These are phyloP conservation scores for Catagonus wagneri DNA, from an alignment of 2,113 vertebrate genomes.

Conservation along the genomic window DNA sequence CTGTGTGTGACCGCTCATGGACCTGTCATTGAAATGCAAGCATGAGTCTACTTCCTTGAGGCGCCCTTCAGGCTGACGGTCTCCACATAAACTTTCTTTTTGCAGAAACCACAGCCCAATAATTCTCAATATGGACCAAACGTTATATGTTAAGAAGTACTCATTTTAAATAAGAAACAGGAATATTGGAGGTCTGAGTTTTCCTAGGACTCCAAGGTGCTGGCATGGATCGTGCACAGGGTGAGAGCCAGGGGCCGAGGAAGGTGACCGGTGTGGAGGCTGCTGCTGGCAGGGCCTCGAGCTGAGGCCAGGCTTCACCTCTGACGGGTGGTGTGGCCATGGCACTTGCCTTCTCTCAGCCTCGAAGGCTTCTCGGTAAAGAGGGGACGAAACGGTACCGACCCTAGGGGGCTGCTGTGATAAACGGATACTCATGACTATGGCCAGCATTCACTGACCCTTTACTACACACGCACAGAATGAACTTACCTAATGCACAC, in stretches of 20 bases:
- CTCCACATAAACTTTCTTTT: background rate
- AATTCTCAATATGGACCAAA: background rate
- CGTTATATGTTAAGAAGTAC: background rate
- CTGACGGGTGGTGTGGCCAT: background rate
- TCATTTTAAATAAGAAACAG: conserved; percentile 30
- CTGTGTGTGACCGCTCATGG: conserved; percentile 98
- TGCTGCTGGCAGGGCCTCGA: background rate
- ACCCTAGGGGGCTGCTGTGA: background rate
- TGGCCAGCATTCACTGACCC: background rate
- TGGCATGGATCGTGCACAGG: background rate
- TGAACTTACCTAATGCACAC: conserved; percentile 7
- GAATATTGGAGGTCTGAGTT: background rate
- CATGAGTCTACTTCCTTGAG: conserved; percentile 20
- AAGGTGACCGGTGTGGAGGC: background rate
- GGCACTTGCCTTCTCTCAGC: background rate
- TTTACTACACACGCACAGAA: background rate
- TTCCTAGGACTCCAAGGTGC: background rate
- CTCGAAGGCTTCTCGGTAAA: background rate
- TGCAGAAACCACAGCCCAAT: conserved; percentile 16
- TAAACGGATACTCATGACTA: background rate
- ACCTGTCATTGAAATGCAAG: conserved; percentile 89
- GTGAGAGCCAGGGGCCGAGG: background rate
- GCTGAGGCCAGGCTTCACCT: background rate
- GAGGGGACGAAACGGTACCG: background rate
- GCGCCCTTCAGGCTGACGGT: background rate